Evolutionary conservation across 2,113 vertebrate species (phyloP).

Genomic region (Periophthalmus modestus): DNA sequence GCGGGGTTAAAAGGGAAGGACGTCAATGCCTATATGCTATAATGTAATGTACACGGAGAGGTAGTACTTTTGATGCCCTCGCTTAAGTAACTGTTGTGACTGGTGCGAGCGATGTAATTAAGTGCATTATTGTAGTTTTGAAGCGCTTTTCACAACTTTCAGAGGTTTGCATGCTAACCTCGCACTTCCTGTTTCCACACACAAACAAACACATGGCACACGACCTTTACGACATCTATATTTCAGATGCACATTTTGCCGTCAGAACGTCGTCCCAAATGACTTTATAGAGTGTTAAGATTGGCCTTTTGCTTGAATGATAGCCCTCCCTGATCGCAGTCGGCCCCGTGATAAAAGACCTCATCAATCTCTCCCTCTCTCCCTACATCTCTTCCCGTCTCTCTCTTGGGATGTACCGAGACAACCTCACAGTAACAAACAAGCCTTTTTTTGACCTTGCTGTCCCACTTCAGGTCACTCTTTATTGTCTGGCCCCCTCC

Average conservation of each 20-base stretch:
- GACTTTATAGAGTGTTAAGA: background rate
- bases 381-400: background rate
- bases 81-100: background rate
- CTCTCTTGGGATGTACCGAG: constrained; percentile 5
- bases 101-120: no score
- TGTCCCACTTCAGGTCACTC: constrained; percentile 10
- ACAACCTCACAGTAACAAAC: constrained; percentile 10
- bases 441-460: constrained; percentile 31
- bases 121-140: no score
- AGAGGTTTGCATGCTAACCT: no score
- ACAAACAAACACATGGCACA: no score
- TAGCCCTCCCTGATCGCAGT: constrained; percentile 3
- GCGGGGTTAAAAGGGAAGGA: background rate
- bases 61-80: background rate
- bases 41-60: background rate
- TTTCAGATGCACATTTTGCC: background rate
- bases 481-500: constrained; percentile 1
- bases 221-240: no score
- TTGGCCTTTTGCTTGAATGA: background rate
- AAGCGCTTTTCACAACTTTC: no score
- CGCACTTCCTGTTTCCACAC: no score
- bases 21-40: background rate
- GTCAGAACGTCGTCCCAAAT: background rate
- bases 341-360: background rate
- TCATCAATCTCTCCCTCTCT: constrained; percentile 5